These are phyloP conservation scores for Frieseomelitta varia DNA, from an alignment of 1,140 invertebrate genomes.

Conservation along the genomic window DNA sequence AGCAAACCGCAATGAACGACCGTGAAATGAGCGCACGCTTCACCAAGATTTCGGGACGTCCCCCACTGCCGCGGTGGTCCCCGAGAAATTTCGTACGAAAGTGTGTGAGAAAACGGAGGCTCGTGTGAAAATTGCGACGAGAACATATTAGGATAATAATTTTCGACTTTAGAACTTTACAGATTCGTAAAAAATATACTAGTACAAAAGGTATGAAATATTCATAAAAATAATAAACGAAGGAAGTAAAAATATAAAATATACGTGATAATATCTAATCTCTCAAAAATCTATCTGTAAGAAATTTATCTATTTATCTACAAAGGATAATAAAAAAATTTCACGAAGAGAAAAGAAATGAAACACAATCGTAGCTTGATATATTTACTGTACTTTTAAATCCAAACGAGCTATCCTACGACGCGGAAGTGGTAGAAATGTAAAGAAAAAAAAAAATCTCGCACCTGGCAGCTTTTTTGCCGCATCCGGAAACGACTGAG, in stretches of 20 bases:
- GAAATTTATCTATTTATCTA: too few species aligned
- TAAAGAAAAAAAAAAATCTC: slow-evolving; percentile 50
- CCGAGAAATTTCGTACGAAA: slow-evolving; percentile 6
- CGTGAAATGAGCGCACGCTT: slow-evolving; percentile 66
- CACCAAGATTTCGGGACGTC: slow-evolving; percentile 64
- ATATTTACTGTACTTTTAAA: too few species aligned
- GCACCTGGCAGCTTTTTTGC: slow-evolving; percentile 39
- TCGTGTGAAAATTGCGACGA: slow-evolving; percentile 41
- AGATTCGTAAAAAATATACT: too few species aligned
- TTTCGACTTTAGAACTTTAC: background rate
- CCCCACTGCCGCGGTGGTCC: slow-evolving; percentile 37
- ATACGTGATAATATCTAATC: too few species aligned
- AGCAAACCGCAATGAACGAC: slow-evolving; percentile 23
- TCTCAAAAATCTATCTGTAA: too few species aligned
- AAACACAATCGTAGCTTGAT: background rate
- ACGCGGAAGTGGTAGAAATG: slow-evolving; percentile 6
- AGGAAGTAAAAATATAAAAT: background rate
- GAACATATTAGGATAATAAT: background rate
- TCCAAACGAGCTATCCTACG: background rate
- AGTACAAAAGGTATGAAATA: too few species aligned
- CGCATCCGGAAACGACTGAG: slow-evolving; percentile 21
- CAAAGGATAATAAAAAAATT: background rate
- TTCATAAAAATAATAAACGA: background rate
- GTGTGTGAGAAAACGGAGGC: slow-evolving; percentile 47
- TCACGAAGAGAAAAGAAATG: too few species aligned